Percentiles rank a stretch among this genome's conserved stretches.
Conservation (phyloP, 1,140 invertebrate species). For the Drosophila orosa region DNA sequence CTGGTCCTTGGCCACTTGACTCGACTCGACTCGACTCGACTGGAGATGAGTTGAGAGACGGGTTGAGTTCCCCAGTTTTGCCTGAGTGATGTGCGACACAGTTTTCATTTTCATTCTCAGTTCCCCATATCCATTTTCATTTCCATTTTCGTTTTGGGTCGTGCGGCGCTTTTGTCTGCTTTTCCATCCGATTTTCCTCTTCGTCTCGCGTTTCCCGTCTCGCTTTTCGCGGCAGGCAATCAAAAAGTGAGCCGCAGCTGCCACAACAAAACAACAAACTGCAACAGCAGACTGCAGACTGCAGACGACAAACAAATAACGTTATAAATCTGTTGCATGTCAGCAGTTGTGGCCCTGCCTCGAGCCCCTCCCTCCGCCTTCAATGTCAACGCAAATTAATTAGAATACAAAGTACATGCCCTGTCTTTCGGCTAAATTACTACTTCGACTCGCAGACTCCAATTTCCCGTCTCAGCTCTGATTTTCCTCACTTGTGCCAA, state of each 20-base stretch:
- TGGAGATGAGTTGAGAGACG: conserved; percentile 17
- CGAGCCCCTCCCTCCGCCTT: conserved; percentile 4
- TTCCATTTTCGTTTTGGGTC: conserved; percentile 27
- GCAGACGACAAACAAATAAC: conserved; percentile 58
- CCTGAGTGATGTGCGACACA: conserved; percentile 59
- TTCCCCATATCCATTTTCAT: conserved; percentile 22
- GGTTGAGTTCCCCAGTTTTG: conserved; percentile 28
- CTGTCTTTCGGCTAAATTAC: conserved; percentile 45
- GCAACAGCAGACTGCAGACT: conserved; percentile 40
- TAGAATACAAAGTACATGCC: conserved; percentile 44
- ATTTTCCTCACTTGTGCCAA: conserved; percentile 13
- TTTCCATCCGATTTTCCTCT: conserved; percentile 2
- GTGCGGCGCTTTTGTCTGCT: conserved; percentile 46
- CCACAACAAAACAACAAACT: conserved; percentile 50
- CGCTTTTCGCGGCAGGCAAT: conserved; percentile 30
- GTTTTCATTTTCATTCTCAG: conserved; percentile 44
- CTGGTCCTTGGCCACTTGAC: conserved; percentile 43
- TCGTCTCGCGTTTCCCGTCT: neutral
- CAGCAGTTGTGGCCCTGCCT: conserved; percentile 34
- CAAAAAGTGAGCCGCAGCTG: conserved; percentile 50
- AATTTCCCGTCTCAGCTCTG: conserved; percentile 15
- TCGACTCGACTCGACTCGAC: conserved; percentile 30
- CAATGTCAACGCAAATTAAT: conserved; percentile 61
- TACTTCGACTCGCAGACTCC: conserved; percentile 25
- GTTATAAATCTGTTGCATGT: conserved; percentile 69